Evolutionary conservation across 1,140 invertebrate species (phyloP).

Genomic region (Condylostylus longicornis): DNA sequence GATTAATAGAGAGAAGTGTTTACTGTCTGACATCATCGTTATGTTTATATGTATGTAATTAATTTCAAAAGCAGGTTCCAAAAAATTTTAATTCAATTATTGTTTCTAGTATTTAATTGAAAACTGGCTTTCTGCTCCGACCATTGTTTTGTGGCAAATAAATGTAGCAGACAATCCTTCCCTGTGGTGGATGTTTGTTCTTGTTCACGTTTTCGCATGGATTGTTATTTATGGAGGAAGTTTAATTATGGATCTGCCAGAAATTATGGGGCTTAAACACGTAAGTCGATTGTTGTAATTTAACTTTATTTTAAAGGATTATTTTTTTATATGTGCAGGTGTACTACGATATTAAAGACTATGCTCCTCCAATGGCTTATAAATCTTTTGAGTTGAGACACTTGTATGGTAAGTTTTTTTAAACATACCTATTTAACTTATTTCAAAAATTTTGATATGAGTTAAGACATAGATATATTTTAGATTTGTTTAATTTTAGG

Average conservation of each 20-base stretch:
- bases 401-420: no score
- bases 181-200: slow-evolving; percentile 34
- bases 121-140: slow-evolving; percentile 33
- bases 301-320: background rate
- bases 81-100: slow-evolving; percentile 12
- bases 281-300: slow-evolving; percentile 12
- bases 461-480: no score
- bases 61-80: background rate
- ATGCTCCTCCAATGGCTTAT: slow-evolving; percentile 14
- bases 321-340: slow-evolving; percentile 6
- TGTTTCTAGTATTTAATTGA: slow-evolving; percentile 29
- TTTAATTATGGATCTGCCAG: slow-evolving; percentile 44
- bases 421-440: no score
- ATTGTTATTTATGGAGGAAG: slow-evolving; percentile 43
- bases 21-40: slow-evolving; percentile 35
- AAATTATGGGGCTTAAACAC: slow-evolving; percentile 44
- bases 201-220: slow-evolving; percentile 40
- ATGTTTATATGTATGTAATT: slow-evolving; percentile 25
- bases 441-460: no score
- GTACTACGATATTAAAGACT: slow-evolving; percentile 22
- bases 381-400: slow-evolving; percentile 22
- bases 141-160: slow-evolving; percentile 35
- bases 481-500: no score
- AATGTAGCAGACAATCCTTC: slow-evolving; percentile 26
- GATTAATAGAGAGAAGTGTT: slow-evolving; percentile 35